Base-by-base conservation (phyloP, 2,888 invertebrate genomes). In the Trichogramma evanescens region DNA sequence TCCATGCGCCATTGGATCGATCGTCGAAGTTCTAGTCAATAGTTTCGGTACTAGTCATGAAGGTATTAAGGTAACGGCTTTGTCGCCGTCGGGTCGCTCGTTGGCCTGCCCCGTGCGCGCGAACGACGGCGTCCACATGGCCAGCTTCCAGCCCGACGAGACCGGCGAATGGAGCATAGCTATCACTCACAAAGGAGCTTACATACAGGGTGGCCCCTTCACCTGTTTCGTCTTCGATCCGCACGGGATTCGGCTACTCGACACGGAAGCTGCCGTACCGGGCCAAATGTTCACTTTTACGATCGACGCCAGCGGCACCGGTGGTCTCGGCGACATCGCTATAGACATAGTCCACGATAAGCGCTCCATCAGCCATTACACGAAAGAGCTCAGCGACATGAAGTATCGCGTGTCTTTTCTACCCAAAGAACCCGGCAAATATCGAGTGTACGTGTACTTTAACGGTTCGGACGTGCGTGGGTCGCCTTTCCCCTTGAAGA, bases 111-210 rank as follows among this genome's bases (percentile, higher is more conserved):
- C 92, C 0, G 87, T 93, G n/a, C 88, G 87, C 50, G 89, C 89
- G 65, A 86, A 89, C n/a, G 89, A 89, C 51, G 93, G 92, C 59
- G 91, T 93, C 57, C 95, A 95, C 74, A 92, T 93, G 68, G 95
- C 97, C 66, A 95, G 93, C 70, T 98, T 98, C 79, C 93, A 95
- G 74, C 98, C 98, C 0, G 93, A 95, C 70, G 97, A 98, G 81
- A 91, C 95, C 46, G 98, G 97, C 60, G 93, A 94, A 72, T 98
- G 97, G 97, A 89, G 91, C 70, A 95, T 99, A 59, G 93, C 93
- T 66, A 95, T 98, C 66, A 89, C 92, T 13, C 97, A 97, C 78
- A 95, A 96, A 74, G 94, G 94, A 43, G 90, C 94, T 71, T 95
- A 97, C 76, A 96, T 99, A 69, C 81, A 90, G 82, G 97, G 97